phyloP scores from a whole-genome alignment of 2,797 vertebrate genomes.

The Ctenopoma kingsleyae region DNA sequence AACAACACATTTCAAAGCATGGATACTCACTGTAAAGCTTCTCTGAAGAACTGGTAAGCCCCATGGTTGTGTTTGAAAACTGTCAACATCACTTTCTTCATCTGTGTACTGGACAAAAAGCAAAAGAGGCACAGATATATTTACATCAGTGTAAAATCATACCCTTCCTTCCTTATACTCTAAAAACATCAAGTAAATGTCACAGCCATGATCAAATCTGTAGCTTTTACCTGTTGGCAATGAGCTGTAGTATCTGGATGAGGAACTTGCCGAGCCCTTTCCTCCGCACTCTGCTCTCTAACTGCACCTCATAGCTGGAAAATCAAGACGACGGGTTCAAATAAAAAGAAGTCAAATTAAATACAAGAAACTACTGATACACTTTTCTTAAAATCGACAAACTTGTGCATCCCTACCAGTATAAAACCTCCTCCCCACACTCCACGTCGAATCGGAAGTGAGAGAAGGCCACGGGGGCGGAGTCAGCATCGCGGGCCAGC shows the following conservation, averaged over 20 bases:
- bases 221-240: conserved; percentile 90
- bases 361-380: background rate
- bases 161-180: background rate
- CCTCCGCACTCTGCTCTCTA: conserved; percentile 91
- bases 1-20: too few species aligned
- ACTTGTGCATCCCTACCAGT: conserved; percentile 85
- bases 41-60: conserved; percentile 96
- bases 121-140: background rate
- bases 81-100: conserved; percentile 98
- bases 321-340: conserved; percentile 7
- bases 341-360: too few species aligned
- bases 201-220: background rate
- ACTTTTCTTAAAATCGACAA: background rate
- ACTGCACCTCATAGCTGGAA: conserved; percentile 92
- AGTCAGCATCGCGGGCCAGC: conserved; percentile 87
- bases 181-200: background rate
- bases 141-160: background rate
- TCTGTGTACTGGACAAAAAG: conserved; percentile 89
- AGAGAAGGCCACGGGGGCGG: conserved; percentile 91
- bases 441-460: conserved; percentile 97
- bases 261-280: conserved; percentile 96
- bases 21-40: conserved; percentile 94
- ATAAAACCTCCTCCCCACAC: conserved; percentile 95
- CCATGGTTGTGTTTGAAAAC: conserved; percentile 98
- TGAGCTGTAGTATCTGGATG: conserved; percentile 94